Conservation (phyloP, 2,888 invertebrate genomes). For the Phanerotoma sp. region DNA sequence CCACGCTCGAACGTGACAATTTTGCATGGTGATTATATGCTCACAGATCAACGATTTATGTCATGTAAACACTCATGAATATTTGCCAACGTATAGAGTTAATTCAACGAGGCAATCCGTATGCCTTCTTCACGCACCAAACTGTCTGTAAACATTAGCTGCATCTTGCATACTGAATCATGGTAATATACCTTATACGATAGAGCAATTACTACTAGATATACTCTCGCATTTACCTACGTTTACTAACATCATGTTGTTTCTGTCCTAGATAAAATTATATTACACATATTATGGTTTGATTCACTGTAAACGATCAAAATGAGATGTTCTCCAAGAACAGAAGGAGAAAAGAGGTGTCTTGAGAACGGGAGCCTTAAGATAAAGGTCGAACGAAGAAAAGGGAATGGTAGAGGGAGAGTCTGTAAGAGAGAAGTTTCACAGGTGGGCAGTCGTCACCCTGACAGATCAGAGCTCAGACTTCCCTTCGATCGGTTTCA, state of each 20-base stretch:
- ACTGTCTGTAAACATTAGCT: background rate
- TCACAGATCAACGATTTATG: background rate
- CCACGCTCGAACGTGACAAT: background rate
- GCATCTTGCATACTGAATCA: slow-evolving; percentile 2
- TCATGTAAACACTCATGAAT: slow-evolving; percentile 10
- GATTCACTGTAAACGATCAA: background rate
- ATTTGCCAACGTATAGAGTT: background rate
- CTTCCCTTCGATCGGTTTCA: background rate
- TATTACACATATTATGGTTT: too few species aligned
- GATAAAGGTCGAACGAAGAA: slow-evolving; percentile 16
- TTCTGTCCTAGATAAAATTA: background rate
- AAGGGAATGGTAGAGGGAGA: slow-evolving; percentile 22
- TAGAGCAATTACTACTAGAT: background rate
- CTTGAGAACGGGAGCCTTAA: background rate
- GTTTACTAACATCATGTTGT: background rate
- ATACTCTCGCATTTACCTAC: background rate
- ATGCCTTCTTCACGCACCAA: background rate
- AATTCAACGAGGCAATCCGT: slow-evolving; percentile 1
- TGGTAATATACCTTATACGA: background rate
- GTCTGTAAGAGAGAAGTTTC: slow-evolving; percentile 16
- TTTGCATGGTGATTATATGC: background rate
- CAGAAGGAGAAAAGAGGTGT: background rate
- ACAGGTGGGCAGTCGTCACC: slow-evolving; percentile 23
- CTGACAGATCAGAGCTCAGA: slow-evolving; percentile 18
- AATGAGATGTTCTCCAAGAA: background rate